Percentiles rank a stretch among this genome's conserved stretches.
Evolutionary conservation across 2,888 invertebrate species (phyloP).

Genomic region (Leptopilina myrica): DNA sequence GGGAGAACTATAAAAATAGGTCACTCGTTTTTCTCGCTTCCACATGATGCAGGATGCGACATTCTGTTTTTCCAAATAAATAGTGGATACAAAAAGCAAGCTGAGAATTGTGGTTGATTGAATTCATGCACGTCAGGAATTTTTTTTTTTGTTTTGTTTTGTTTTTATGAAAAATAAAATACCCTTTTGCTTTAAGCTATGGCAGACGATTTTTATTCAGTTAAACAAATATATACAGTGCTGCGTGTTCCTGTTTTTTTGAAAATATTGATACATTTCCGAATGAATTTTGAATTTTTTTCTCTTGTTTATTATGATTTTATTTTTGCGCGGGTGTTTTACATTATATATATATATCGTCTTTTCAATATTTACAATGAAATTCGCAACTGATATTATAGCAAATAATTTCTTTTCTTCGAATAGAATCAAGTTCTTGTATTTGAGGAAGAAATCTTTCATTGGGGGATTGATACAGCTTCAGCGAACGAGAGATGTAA

Average conservation of each 20-base stretch:
- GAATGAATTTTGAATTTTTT: too few species aligned
- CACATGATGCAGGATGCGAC: slow-evolving; percentile 8
- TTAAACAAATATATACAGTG: background rate
- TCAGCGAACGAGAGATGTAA: slow-evolving; percentile 22
- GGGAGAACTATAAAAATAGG: slow-evolving; percentile 11
- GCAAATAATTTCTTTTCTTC: slow-evolving; percentile 9
- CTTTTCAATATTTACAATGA: background rate
- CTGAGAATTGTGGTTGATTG: slow-evolving; percentile 8
- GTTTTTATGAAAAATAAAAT: background rate
- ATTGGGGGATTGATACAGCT: slow-evolving; percentile 3
- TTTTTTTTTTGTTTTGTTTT: background rate
- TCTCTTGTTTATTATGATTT: too few species aligned
- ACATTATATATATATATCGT: background rate
- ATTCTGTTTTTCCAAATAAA: slow-evolving; percentile 11
- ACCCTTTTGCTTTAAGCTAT: background rate
- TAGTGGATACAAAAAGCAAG: slow-evolving; percentile 14
- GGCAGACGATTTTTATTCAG: background rate
- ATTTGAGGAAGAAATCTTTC: slow-evolving; percentile 17
- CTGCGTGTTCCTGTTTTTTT: background rate
- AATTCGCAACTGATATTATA: background rate
- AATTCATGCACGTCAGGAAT: slow-evolving; percentile 2
- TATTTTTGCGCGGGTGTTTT: background rate
- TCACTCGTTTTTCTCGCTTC: slow-evolving; percentile 12
- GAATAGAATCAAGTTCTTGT: background rate
- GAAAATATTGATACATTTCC: too few species aligned